Evolutionary conservation across 2,113 vertebrate species (phyloP).

Genomic region (Eleginops maclovinus): DNA sequence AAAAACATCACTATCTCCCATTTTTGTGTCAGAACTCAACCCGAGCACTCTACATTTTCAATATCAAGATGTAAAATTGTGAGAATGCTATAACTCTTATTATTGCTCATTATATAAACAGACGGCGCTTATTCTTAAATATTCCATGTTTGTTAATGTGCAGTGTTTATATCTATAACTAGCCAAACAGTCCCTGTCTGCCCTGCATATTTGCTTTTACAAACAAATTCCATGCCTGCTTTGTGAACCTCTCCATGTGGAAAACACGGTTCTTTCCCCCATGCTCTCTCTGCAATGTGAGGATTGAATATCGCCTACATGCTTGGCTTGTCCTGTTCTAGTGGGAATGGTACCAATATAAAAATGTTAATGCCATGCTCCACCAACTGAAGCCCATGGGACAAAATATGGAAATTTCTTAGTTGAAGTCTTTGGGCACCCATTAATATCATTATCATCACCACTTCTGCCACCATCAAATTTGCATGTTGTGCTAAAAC

Average conservation of each 20-base stretch:
- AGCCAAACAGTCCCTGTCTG: not conserved
- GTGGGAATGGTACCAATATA: slow-evolving; percentile 63
- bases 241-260: slow-evolving; percentile 23
- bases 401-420: slow-evolving; percentile 69
- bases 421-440: slow-evolving; percentile 60
- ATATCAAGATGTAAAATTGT: no score
- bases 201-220: not conserved
- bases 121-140: not conserved
- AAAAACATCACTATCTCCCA: slow-evolving; percentile 6
- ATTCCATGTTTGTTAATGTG: not conserved
- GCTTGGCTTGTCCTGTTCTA: slow-evolving; percentile 49
- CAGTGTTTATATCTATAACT: not conserved
- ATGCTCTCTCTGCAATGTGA: slow-evolving; percentile 4
- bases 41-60: not conserved
- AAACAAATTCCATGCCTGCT: slow-evolving; percentile 6
- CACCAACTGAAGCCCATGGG: slow-evolving; percentile 52
- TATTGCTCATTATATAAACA: not conserved
- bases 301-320: slow-evolving; percentile 48
- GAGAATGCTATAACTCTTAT: not conserved
- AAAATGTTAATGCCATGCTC: slow-evolving; percentile 70
- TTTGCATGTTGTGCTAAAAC: slow-evolving; percentile 32
- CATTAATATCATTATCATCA: slow-evolving; percentile 71
- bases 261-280: not conserved
- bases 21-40: slow-evolving; percentile 5
- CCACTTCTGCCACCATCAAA: slow-evolving; percentile 32